Percentiles rank a stretch among this genome's conserved stretches.
phyloP scores from a whole-genome alignment of 2,797 vertebrate genomes.

The Heterohyrax brucei region DNA sequence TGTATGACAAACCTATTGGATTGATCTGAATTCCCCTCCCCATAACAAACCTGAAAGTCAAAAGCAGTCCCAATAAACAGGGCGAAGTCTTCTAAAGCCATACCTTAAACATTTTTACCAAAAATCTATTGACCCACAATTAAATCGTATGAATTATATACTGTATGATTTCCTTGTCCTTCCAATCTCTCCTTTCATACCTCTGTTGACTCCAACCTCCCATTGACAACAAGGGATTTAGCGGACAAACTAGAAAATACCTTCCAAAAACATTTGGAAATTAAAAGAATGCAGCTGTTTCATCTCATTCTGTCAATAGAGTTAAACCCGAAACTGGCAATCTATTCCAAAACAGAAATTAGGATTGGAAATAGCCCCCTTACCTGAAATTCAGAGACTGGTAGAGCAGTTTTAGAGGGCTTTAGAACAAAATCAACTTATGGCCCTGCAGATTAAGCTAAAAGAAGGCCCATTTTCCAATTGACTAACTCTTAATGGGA shows the following conservation, averaged over 20 bases:
- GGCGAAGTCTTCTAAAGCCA: neutral
- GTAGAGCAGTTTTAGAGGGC: neutral
- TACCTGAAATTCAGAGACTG: neutral
- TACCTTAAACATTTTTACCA: neutral
- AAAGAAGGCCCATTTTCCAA: neutral
- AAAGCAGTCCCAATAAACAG: neutral
- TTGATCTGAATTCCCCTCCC: no score
- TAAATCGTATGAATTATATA: neutral
- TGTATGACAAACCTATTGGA: no score
- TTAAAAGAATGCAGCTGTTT: neutral
- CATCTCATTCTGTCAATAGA: neutral
- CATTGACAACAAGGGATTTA: neutral
- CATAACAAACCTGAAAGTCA: no score
- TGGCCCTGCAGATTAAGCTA: neutral
- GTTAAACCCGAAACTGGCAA: neutral
- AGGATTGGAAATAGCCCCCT: neutral
- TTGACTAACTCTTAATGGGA: neutral
- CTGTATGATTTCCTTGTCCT: neutral
- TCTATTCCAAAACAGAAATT: neutral
- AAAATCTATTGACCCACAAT: neutral
- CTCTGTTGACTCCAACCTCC: neutral
- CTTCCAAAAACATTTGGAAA: neutral
- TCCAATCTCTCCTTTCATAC: neutral
- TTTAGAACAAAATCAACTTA: neutral
- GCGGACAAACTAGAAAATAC: neutral